A percentile compares a stretch with the other conserved stretches of the same genome.
Evolutionary conservation across 2,888 invertebrate species (phyloP).

Genomic region (Palloptera scutellata): DNA sequence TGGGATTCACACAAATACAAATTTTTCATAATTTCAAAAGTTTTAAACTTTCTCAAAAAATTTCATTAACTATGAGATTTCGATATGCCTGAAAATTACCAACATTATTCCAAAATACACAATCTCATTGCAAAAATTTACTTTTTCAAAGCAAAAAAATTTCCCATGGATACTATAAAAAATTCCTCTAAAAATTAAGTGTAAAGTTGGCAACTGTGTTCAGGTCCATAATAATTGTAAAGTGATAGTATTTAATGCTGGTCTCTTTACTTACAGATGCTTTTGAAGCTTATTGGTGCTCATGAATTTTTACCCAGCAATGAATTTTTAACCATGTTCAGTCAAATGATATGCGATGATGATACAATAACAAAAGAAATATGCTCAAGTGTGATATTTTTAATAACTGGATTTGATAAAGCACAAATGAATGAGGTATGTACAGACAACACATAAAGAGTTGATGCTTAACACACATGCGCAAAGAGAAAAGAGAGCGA

Average conservation of each 20-base stretch:
- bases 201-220: no score
- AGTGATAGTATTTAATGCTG: background rate
- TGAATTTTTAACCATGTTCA: constrained; percentile 66
- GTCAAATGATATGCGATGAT: constrained; percentile 68
- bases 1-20: no score
- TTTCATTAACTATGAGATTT: background rate
- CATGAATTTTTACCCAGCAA: constrained; percentile 73
- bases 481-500: no score
- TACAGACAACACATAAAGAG: background rate
- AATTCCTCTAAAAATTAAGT: no score
- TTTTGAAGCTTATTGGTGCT: constrained; percentile 55
- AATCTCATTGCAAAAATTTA: no score
- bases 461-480: no score
- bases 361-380: constrained; percentile 68
- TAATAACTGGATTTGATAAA: constrained; percentile 71
- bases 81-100: no score
- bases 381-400: constrained; percentile 74
- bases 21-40: no score
- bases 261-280: constrained; percentile 42
- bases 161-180: no score
- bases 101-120: no score
- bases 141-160: no score
- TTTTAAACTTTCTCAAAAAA: background rate
- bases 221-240: no score
- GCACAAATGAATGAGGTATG: constrained; percentile 64